phyloP scores from a whole-genome alignment of 2,797 vertebrate genomes.

The Emydoidea blandingii region DNA sequence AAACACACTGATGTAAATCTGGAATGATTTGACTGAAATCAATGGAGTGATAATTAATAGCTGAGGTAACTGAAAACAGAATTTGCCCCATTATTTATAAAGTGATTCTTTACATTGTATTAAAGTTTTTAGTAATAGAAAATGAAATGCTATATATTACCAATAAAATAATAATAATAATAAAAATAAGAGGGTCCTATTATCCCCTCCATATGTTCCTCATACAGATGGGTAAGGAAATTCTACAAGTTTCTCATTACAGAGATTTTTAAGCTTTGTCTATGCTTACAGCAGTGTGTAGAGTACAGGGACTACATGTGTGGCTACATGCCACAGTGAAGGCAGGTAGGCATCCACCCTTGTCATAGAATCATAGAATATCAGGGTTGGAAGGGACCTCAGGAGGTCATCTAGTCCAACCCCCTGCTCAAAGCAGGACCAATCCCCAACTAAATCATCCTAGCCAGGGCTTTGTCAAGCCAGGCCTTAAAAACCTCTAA shows the following conservation, averaged over 20 bases:
- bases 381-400: too few species aligned
- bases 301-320: neutral
- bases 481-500: too few species aligned
- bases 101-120: neutral
- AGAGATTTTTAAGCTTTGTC: rapidly evolving
- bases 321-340: neutral
- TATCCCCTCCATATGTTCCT: neutral
- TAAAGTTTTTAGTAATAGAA: conserved; percentile 43
- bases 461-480: too few species aligned
- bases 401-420: too few species aligned
- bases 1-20: neutral
- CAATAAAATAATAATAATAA: neutral
- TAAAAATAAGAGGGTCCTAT: rapidly evolving
- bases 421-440: too few species aligned
- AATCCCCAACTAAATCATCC: too few species aligned
- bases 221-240: neutral
- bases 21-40: conserved; percentile 14
- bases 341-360: neutral
- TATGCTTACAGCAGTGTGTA: neutral
- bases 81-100: conserved; percentile 9
- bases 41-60: conserved; percentile 7
- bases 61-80: neutral
- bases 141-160: neutral
- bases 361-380: neutral
- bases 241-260: neutral